These are phyloP conservation scores for Betta splendens DNA, from an alignment of 2,797 vertebrate species.

Conservation along the genomic window DNA sequence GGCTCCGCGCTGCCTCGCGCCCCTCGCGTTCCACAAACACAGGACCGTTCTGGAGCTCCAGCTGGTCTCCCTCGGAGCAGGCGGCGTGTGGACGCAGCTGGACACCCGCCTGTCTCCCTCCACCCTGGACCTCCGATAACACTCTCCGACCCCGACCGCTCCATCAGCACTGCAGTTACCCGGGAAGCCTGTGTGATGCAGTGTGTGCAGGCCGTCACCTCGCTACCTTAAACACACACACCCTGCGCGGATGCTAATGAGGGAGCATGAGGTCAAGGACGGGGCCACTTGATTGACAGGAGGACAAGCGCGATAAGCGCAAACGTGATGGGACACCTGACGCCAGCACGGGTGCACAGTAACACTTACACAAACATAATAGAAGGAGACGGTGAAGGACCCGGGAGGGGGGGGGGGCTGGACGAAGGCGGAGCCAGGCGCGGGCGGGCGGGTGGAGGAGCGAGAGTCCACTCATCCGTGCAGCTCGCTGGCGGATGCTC, in stretches of 20 bases:
- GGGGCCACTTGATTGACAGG: constrained; percentile 60
- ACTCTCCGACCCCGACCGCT: constrained; percentile 6
- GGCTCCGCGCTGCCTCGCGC: constrained; percentile 10
- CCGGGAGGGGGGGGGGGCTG: constrained; percentile 16
- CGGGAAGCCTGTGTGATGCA: constrained; percentile 31
- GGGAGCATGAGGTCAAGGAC: constrained; percentile 64
- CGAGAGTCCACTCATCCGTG: constrained; percentile 53
- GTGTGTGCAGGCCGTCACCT: background rate
- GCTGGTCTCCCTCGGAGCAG: constrained; percentile 24
- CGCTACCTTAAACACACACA: constrained; percentile 12
- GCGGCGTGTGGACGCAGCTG: constrained; percentile 31
- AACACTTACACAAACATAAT: constrained; percentile 24
- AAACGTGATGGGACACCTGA: constrained; percentile 45
- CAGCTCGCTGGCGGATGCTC: constrained; percentile 40
- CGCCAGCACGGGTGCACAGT: constrained; percentile 9
- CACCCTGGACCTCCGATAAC: constrained; percentile 20
- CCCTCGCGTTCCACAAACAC: constrained; percentile 25
- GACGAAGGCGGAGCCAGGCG: constrained; percentile 8
- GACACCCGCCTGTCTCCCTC: constrained; percentile 6
- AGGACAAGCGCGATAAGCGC: constrained; percentile 27
- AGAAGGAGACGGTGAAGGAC: constrained; percentile 39
- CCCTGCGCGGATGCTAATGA: constrained; percentile 40
- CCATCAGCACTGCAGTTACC: constrained; percentile 37
- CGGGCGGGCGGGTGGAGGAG: constrained; percentile 20
- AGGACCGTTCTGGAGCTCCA: constrained; percentile 18